Conservation (phyloP, 2,888 invertebrate genomes). For the Quadroppia sp. region DNA sequence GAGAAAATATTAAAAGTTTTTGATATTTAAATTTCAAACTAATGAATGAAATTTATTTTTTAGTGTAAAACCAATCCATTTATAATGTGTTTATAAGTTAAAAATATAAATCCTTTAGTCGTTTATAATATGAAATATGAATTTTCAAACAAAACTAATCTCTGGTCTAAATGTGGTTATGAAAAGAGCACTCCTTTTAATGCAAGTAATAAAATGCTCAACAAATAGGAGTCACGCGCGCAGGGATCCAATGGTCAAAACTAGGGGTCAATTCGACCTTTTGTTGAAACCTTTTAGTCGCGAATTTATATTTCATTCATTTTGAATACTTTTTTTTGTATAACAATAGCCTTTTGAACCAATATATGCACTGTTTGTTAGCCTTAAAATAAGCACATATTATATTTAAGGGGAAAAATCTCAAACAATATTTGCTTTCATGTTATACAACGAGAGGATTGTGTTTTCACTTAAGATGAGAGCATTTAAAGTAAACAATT, state of each 20-base stretch:
- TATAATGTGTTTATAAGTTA: too few relatives aligned
- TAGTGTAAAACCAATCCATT: too few relatives aligned
- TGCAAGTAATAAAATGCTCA: background rate
- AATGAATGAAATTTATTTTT: too few relatives aligned
- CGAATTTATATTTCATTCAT: slow-evolving; percentile 7
- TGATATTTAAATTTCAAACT: too few relatives aligned
- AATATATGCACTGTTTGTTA: background rate
- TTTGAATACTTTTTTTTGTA: slow-evolving; percentile 16
- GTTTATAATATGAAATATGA: too few relatives aligned
- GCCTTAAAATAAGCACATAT: slow-evolving; percentile 17
- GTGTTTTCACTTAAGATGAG: slow-evolving; percentile 11
- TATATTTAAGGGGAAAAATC: background rate
- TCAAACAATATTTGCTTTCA: slow-evolving; percentile 27
- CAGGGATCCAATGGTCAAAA: slow-evolving; percentile 11
- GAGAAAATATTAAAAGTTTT: too few relatives aligned
- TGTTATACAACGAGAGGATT: background rate
- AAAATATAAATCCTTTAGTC: too few relatives aligned
- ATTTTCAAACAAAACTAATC: background rate
- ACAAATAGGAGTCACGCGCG: background rate
- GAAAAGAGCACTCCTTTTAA: background rate
- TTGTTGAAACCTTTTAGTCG: slow-evolving; percentile 32
- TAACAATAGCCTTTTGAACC: background rate
- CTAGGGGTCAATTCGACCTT: slow-evolving; percentile 16
- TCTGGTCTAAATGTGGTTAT: background rate
- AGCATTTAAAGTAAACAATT: slow-evolving; percentile 28